phyloP scores from a whole-genome alignment of 2,797 vertebrate species.

The Phoebastria nigripes region DNA sequence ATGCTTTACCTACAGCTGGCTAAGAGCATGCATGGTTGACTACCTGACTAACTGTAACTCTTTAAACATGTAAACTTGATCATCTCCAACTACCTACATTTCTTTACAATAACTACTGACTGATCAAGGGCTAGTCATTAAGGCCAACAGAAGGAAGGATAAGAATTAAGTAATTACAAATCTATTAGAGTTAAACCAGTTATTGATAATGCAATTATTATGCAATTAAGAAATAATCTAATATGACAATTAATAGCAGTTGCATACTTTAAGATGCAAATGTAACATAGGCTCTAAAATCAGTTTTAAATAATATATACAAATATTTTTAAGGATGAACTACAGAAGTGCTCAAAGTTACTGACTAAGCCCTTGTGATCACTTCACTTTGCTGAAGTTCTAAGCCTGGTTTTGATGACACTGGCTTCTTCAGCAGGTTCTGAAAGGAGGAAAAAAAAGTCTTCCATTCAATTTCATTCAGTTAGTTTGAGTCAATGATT shows the following conservation, averaged over 20 bases:
- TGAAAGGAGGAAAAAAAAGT: background rate
- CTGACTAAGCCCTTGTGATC: background rate
- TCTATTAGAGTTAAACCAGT: background rate
- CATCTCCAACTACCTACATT: background rate
- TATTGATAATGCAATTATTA: background rate
- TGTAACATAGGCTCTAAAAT: background rate
- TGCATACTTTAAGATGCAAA: background rate
- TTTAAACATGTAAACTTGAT: background rate
- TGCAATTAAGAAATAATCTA: background rate
- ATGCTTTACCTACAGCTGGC: background rate
- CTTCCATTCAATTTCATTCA: background rate
- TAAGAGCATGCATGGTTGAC: background rate
- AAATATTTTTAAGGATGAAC: background rate
- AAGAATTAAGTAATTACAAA: background rate
- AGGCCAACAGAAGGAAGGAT: background rate
- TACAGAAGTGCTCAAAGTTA: background rate
- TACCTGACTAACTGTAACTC: background rate
- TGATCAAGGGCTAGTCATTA: background rate
- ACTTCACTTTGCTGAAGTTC: background rate
- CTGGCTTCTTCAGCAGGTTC: background rate
- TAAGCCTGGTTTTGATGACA: background rate
- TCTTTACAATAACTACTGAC: background rate
- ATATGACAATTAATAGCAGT: background rate
- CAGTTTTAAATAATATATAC: background rate
- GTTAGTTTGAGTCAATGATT: background rate